These are phyloP conservation scores for Nycticryphes semicollaris DNA, from an alignment of 2,113 vertebrate species.

Conservation along the genomic window DNA sequence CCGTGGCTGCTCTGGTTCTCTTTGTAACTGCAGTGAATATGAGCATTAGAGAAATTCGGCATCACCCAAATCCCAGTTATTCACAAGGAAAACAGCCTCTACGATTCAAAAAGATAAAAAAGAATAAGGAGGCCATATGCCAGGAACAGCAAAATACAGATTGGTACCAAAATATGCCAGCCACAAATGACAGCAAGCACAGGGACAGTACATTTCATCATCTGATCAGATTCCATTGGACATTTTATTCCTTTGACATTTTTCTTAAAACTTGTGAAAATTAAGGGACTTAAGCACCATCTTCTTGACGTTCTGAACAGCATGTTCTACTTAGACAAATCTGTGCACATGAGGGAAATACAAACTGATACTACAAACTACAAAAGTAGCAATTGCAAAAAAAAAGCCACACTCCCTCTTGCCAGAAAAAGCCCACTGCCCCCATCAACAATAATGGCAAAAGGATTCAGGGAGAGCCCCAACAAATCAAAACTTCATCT, in stretches of 20 bases:
- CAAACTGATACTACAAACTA: neutral
- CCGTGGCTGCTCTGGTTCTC: neutral
- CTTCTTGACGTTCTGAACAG: conserved; percentile 5
- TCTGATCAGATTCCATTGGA: neutral
- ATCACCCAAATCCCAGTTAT: neutral
- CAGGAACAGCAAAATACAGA: neutral
- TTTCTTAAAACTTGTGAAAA: conserved; percentile 6
- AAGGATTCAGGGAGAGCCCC: neutral
- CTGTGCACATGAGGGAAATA: neutral
- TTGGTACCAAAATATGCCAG: neutral
- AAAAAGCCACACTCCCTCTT: neutral
- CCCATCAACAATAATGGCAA: neutral
- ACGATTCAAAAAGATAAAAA: neutral
- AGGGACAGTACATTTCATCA: neutral
- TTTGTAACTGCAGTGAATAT: neutral
- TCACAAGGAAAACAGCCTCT: neutral
- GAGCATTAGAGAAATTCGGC: neutral
- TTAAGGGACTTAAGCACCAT: neutral
- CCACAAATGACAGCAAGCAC: neutral
- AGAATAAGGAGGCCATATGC: neutral
- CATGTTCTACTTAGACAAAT: neutral
- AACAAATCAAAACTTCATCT: neutral
- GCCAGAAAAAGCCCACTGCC: neutral
- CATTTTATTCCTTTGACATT: conserved; percentile 13
- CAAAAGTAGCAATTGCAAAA: neutral